Evolutionary conservation across 2,888 invertebrate species (phyloP).

Genomic region (Tribolium freemani): DNA sequence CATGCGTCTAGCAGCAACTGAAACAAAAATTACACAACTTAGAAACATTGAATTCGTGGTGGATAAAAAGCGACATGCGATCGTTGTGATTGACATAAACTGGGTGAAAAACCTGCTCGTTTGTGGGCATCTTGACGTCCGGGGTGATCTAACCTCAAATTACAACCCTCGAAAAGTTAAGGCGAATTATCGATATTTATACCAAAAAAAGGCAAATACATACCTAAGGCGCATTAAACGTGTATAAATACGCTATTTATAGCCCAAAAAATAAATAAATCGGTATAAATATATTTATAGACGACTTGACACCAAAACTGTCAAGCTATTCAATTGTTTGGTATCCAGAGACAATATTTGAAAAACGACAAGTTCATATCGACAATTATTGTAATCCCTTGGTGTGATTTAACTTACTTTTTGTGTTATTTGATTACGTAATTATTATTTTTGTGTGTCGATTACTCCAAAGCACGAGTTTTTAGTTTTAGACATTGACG

Average conservation of each 20-base stretch:
- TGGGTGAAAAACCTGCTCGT: slow-evolving; percentile 55
- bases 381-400: neutral
- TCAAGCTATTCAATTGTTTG: slow-evolving; percentile 34
- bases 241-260: slow-evolving; percentile 41
- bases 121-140: slow-evolving; percentile 52
- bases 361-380: slow-evolving; percentile 11
- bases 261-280: slow-evolving; percentile 49
- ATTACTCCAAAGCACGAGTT: slow-evolving; percentile 16
- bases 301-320: slow-evolving; percentile 6
- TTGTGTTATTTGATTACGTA: slow-evolving; percentile 43
- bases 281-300: slow-evolving; percentile 46
- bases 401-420: slow-evolving; percentile 20
- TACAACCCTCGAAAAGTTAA: slow-evolving; percentile 12
- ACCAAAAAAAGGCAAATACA: slow-evolving; percentile 1
- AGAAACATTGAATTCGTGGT: neutral
- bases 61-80: slow-evolving; percentile 48
- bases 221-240: slow-evolving; percentile 35
- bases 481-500: slow-evolving; percentile 1
- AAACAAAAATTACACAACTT: slow-evolving; percentile 53
- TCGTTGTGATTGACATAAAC: slow-evolving; percentile 9
- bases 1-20: slow-evolving; percentile 60
- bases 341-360: slow-evolving; percentile 10
- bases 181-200: neutral
- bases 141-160: slow-evolving; percentile 49
- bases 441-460: slow-evolving; percentile 34